These are phyloP conservation scores for Patiria miniata DNA, from an alignment of 35 echinoderm and acorn worm species.

Conservation along the genomic window DNA sequence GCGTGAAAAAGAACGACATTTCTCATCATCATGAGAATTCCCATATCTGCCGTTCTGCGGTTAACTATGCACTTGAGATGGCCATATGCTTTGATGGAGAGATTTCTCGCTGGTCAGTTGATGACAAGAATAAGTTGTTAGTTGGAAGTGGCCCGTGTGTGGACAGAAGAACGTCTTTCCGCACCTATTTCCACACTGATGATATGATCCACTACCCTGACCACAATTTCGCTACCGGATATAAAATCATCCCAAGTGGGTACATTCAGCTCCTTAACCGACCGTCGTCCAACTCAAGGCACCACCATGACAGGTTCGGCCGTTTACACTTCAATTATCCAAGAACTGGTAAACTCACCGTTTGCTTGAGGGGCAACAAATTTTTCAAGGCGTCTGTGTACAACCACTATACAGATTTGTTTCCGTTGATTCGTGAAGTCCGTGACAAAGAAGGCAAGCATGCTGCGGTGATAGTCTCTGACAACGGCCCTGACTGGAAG, in stretches of 20 bases:
- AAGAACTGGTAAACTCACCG: constrained; percentile 12
- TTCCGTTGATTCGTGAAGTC: neutral
- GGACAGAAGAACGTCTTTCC: neutral
- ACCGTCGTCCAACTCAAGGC: neutral
- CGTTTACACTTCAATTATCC: constrained; percentile 25
- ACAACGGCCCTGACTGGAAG: constrained; percentile 31
- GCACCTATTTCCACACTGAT: neutral
- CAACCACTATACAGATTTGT: constrained; percentile 25
- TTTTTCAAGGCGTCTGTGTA: neutral
- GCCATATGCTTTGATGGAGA: constrained; percentile 8
- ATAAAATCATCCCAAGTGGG: constrained; percentile 15
- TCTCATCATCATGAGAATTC: neutral
- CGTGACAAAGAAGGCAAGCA: neutral
- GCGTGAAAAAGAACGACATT: constrained; percentile 7
- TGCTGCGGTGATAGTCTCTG: neutral
- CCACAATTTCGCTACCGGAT: constrained; percentile 20
- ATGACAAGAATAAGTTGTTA: constrained; percentile 29
- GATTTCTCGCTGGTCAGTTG: neutral
- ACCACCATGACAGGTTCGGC: neutral
- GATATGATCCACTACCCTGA: constrained; percentile 12
- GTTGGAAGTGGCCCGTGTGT: constrained; percentile 30
- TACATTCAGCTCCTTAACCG: neutral
- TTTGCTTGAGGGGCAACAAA: constrained; percentile 13
- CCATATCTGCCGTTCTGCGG: constrained; percentile 9
- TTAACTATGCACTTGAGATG: constrained; percentile 28